Conservation (phyloP, 2,113 vertebrate species). For the Megatriorchis doriae region DNA sequence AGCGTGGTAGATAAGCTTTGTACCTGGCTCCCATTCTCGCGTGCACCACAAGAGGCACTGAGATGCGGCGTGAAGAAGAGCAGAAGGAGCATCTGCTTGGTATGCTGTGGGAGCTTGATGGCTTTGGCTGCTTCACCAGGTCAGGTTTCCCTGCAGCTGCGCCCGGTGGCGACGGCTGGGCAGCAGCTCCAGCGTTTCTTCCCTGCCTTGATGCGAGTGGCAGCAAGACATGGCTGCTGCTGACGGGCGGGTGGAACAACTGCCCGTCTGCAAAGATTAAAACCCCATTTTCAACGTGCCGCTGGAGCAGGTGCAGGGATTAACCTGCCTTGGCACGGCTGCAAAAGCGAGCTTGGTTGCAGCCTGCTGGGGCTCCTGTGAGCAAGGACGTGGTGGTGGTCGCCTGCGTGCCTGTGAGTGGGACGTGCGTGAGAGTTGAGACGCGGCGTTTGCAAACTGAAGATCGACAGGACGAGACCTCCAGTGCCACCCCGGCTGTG, state of each 20-base stretch:
- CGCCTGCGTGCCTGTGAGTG: no score
- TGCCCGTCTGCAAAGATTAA: neutral
- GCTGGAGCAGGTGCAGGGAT: neutral
- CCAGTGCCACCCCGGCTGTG: accelerated
- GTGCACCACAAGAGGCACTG: accelerated
- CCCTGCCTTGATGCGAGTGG: neutral
- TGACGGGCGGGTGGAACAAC: neutral
- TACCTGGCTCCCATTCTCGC: neutral
- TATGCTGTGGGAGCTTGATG: neutral
- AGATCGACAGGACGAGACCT: accelerated
- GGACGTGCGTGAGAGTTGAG: no score
- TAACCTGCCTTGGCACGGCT: neutral
- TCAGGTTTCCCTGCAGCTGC: neutral
- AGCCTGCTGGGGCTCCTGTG: neutral
- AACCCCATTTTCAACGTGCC: neutral
- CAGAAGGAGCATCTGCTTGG: neutral
- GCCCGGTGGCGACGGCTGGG: accelerated
- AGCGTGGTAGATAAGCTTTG: accelerated
- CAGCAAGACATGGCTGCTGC: neutral
- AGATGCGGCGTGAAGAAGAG: neutral
- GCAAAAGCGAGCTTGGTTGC: neutral
- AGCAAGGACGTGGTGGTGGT: neutral
- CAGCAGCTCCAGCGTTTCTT: neutral
- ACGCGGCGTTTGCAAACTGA: neutral
- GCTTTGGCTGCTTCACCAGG: neutral